phyloP scores from a whole-genome alignment of 2,797 vertebrate genomes.

The Falco columbarius region DNA sequence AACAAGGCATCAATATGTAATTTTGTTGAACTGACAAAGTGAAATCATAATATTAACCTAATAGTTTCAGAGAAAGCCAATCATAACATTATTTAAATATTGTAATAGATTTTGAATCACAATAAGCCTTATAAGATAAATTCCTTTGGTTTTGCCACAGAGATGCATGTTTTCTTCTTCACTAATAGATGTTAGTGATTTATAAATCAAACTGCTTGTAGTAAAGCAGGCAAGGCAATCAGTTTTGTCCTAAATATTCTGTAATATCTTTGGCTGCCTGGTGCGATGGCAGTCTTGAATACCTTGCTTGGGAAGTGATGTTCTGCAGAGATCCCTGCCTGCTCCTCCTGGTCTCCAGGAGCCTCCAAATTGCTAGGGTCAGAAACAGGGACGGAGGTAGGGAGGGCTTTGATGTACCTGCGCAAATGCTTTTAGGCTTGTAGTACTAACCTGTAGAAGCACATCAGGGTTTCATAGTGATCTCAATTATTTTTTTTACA shows the following conservation, averaged over 20 bases:
- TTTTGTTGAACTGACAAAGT: conserved; percentile 11
- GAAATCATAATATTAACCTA: conserved; percentile 50
- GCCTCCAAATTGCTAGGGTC: rapidly evolving
- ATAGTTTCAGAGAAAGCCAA: neutral
- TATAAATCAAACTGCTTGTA: neutral
- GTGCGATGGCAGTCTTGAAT: neutral
- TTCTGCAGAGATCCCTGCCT: neutral
- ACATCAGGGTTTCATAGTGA: neutral
- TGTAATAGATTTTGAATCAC: neutral
- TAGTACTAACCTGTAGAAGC: neutral
- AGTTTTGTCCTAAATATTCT: neutral
- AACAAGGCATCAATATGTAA: conserved; percentile 18
- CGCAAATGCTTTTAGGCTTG: neutral
- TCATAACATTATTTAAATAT: conserved; percentile 29
- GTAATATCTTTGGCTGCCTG: neutral
- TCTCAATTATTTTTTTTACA: too few relatives aligned
- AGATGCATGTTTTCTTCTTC: neutral
- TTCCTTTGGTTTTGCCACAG: neutral
- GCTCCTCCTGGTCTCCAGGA: neutral
- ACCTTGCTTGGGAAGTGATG: neutral
- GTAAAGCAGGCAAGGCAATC: neutral
- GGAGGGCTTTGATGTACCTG: neutral
- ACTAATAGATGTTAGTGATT: neutral
- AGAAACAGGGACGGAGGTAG: rapidly evolving
- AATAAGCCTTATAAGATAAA: neutral